Base-by-base conservation (phyloP, 2,113 vertebrate genomes). In the Monarcha castaneiventris region DNA sequence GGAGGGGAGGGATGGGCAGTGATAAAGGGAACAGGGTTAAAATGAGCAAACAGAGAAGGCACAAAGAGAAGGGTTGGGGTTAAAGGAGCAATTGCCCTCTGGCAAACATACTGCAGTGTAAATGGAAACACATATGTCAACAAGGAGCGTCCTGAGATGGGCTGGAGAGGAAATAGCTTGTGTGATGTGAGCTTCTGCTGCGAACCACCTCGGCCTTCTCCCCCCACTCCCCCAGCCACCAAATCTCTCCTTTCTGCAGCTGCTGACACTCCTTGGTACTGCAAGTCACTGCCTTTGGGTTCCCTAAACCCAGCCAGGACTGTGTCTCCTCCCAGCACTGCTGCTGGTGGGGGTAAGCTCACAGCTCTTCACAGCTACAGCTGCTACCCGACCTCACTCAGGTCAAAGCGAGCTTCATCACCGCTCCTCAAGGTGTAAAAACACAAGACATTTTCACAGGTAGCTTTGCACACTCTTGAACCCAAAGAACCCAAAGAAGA, bases 71-170 rank as follows among this genome's bases (percentile, higher is more conserved):
- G 37, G 68, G 56, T 33, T 92, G 23, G 1, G 93, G 94, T 96
- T 94, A 96, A 96, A 96, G 84, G 91, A 91, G 87, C 93, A 96
- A 83, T 96, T 94, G 90, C 96, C 93, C 92, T 94, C 94, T 92
- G 73, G 96, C 96, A 96, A 97, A 93, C 94, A 96, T 81, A 68
- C 61, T 95, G 92, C 93, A 90, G 73, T 51, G 73, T 96, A 96
- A 97, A 96, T 96, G 96, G 96, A 96, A 97, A 96, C 94, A 93
- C 64, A 0, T 94, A 95, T 84, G 88, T 96, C 92, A 97, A 94
- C 96, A 97, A 94, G 88, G 92, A 95, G 68, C 8, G 16, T 82
- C 87, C 87, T 33, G 79, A 94, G 93, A 87, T 67, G 83, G 59
- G 90, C 56, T 68, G 54, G 26, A 93, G 46, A 90, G 91, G 93